Conservation (phyloP, 2,888 invertebrate genomes). For the Brachylomia viminalis region DNA sequence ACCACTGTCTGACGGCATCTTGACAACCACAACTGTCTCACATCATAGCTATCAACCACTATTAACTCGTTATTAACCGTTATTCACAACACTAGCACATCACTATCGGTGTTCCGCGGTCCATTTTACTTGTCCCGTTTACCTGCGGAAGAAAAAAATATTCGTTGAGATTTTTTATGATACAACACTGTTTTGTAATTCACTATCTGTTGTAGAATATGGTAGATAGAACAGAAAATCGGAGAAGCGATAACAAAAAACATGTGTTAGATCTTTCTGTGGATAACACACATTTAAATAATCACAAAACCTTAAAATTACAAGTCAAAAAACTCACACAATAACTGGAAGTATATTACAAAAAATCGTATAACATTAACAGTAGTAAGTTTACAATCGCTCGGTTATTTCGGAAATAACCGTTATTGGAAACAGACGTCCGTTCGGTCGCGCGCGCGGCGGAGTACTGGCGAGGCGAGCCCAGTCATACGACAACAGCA, state of each 20-base stretch:
- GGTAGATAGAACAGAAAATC: constrained; percentile 55
- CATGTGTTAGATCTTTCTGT: constrained; percentile 46
- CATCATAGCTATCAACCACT: constrained; percentile 80
- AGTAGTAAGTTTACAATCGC: constrained; percentile 80
- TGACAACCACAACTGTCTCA: constrained; percentile 82
- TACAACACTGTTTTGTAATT: constrained; percentile 54
- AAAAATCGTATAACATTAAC: constrained; percentile 71
- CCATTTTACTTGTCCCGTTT: constrained; percentile 80
- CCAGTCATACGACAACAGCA: constrained; percentile 64
- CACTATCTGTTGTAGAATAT: constrained; percentile 57
- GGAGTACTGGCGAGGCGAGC: constrained; percentile 73
- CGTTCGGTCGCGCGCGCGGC: constrained; percentile 74
- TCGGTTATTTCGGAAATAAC: constrained; percentile 82
- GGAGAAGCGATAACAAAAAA: constrained; percentile 54
- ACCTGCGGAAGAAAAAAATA: constrained; percentile 79
- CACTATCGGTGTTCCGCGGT: constrained; percentile 78
- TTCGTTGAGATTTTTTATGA: constrained; percentile 54
- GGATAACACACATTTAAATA: constrained; percentile 33
- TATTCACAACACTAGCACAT: constrained; percentile 83
- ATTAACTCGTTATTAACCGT: constrained; percentile 71
- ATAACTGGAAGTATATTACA: constrained; percentile 54
- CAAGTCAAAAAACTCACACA: constrained; percentile 63
- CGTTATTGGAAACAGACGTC: constrained; percentile 78
- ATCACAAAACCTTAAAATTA: constrained; percentile 1
- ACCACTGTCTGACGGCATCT: constrained; percentile 89